These are phyloP conservation scores for Alcis repandata DNA, from an alignment of 2,888 invertebrate species.

Conservation along the genomic window DNA sequence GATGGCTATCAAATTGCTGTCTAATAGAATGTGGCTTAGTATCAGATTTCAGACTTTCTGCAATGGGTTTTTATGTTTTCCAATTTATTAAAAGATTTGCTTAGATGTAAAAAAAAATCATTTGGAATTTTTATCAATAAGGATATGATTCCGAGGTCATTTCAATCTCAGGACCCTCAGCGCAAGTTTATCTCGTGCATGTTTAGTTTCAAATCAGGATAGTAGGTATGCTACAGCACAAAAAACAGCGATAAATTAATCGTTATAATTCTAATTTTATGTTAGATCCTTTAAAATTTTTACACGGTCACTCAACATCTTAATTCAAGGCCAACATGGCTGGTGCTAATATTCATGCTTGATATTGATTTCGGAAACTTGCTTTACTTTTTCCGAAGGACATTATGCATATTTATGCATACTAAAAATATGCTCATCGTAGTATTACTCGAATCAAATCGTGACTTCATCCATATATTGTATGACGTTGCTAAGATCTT, in stretches of 20 bases:
- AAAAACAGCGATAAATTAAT: constrained; percentile 14
- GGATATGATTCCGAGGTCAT: not conserved
- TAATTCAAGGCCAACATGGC: constrained; percentile 24
- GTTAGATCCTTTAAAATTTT: constrained; percentile 4
- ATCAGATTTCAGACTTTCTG: not conserved
- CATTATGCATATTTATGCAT: not conserved
- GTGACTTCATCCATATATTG: not conserved
- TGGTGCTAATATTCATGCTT: not conserved
- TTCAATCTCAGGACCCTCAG: not conserved
- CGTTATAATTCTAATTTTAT: constrained; percentile 17
- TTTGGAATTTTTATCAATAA: no score
- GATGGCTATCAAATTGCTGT: constrained; percentile 36
- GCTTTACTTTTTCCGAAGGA: constrained; percentile 4
- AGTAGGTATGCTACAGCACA: not conserved
- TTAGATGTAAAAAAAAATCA: no score
- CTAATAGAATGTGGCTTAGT: not conserved
- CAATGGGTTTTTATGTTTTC: not conserved
- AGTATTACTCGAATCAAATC: not conserved
- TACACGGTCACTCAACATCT: constrained; percentile 12
- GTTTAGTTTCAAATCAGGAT: not conserved
- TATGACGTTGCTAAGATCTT: not conserved
- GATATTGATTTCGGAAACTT: constrained; percentile 1
- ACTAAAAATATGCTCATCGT: not conserved
- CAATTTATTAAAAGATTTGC: no score
- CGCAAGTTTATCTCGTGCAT: not conserved